These are phyloP conservation scores for Valencia hispanica DNA, from an alignment of 2,797 vertebrate genomes.

Conservation along the genomic window DNA sequence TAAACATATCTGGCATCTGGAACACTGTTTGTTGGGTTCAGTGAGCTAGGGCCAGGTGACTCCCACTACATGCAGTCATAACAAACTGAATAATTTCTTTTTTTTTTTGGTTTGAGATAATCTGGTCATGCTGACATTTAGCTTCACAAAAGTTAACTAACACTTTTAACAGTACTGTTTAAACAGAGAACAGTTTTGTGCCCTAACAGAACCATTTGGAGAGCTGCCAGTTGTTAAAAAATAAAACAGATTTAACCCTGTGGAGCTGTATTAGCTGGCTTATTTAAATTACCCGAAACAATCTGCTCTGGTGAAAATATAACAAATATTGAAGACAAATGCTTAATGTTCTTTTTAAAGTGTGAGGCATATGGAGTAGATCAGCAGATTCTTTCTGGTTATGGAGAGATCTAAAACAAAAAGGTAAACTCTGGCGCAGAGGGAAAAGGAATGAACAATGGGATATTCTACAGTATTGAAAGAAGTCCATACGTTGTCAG, in stretches of 20 bases:
- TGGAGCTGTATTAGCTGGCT: not conserved
- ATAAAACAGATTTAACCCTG: slow-evolving; percentile 5
- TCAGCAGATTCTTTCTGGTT: not conserved
- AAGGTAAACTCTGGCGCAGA: not conserved
- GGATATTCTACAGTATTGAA: not conserved
- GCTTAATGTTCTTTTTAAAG: not conserved
- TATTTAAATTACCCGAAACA: not conserved
- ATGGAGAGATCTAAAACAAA: not conserved
- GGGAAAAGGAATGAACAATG: not conserved
- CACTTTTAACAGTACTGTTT: not conserved
- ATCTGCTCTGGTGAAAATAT: not conserved
- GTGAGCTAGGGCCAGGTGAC: slow-evolving; percentile 8
- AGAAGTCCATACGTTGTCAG: not conserved
- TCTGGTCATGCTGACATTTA: slow-evolving; percentile 17
- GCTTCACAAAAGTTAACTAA: slow-evolving; percentile 5
- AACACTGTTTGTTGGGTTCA: not conserved
- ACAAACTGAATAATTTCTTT: slow-evolving; percentile 26
- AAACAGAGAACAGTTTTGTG: not conserved
- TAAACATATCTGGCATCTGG: not conserved
- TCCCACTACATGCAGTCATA: slow-evolving; percentile 26
- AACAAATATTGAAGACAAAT: not conserved
- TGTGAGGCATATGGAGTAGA: not conserved
- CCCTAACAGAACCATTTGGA: not conserved
- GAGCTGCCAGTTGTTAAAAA: not conserved
- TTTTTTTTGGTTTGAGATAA: slow-evolving; percentile 2